These are phyloP conservation scores for Mustela nigripes DNA, from an alignment of 2,113 vertebrate species.

Conservation along the genomic window DNA sequence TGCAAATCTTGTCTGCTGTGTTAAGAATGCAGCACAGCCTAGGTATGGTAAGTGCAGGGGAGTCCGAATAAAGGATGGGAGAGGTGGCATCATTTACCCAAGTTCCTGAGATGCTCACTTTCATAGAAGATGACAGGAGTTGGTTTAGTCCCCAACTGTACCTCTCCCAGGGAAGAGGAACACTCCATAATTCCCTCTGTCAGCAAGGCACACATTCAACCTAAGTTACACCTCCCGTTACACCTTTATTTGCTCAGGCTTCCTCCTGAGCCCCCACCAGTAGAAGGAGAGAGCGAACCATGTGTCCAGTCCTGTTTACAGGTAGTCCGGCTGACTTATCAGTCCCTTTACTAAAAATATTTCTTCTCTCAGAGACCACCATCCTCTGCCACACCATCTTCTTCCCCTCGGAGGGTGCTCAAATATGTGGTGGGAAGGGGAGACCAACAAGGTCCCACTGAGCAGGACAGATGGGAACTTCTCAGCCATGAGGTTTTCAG, in stretches of 20 bases:
- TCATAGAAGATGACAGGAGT: neutral
- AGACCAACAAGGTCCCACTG: neutral
- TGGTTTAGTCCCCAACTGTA: neutral
- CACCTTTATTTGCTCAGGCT: neutral
- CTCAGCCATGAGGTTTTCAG: neutral
- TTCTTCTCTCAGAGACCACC: neutral
- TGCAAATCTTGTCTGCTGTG: neutral
- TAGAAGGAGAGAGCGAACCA: neutral
- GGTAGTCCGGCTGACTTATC: neutral
- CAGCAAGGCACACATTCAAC: neutral
- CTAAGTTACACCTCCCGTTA: neutral
- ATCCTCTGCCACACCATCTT: neutral
- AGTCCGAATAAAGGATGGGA: neutral
- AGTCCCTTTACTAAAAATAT: neutral
- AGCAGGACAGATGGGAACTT: neutral
- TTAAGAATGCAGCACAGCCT: neutral
- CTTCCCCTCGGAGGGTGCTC: neutral
- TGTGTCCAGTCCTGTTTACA: neutral
- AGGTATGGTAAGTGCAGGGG: fast-evolving
- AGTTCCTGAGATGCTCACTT: neutral
- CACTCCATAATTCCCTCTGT: neutral
- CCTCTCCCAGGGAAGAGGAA: neutral
- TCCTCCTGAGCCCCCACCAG: neutral
- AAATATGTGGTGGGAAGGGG: neutral
- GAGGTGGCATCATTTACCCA: fast-evolving